Base-by-base conservation (phyloP, 2,797 vertebrate species). In the Mastacembelus armatus region DNA sequence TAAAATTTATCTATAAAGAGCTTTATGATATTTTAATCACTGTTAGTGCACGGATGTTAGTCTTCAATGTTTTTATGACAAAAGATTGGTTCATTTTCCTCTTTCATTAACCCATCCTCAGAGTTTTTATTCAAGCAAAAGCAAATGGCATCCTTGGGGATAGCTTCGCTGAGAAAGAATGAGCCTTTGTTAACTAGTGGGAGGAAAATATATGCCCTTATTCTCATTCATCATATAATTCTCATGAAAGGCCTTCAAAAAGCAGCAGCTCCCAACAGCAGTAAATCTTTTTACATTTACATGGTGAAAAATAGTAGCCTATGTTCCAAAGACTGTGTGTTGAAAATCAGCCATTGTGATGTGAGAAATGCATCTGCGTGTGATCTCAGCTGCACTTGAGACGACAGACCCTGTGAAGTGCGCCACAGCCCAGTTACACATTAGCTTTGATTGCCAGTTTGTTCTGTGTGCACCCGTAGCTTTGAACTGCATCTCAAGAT, bases 381-480 rank as follows among this genome's bases (percentile, higher is more conserved):
- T 91, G 89, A 92, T 92, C 86, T 88, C 54, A 11, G 45, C 75
- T 59, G 74, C 84, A 74, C 77, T 81, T 62, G 45, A 86, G 80
- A 89, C 66, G 85, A 78, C 80, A 62, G 71, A 73, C 82, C 74
- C 79, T 89, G 83, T 89, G 90, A 91, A 91, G 88, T 89, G 74
- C 85, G 73, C 81, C 84, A 80, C 85, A 88, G 88, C 85, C 88
- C 86, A 71, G 88, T 88, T 89, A 80, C 81, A 88, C 86, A 81
- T 91, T 85, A 86, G 88, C 89, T 92, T 92, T 92, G 91, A 93
- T 92, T 91, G 90, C 84, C 88, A 85, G 91, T 93, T 93, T 92
- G 89, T 87, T 92, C 84, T 86, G 84, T 59, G 81, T 26, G 35
- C 66, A 69, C 78, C 73, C 44, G 35, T 57, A 73, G 85, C 91